These are phyloP conservation scores for Agrotis segetum DNA, from an alignment of 2,888 invertebrate species.

Conservation along the genomic window DNA sequence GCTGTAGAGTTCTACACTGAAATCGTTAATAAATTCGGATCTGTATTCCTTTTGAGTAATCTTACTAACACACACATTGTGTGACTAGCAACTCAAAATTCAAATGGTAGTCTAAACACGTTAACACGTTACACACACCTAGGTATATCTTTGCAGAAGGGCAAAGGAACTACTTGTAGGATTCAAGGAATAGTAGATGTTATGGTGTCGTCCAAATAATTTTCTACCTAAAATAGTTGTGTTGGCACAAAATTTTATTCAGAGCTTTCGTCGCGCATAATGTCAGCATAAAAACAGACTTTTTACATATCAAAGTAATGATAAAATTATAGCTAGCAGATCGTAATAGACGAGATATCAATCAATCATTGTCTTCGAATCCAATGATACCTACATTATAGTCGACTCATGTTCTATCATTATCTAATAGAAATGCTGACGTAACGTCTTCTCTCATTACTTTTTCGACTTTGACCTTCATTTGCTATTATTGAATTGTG, in stretches of 20 bases:
- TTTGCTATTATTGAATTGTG: conserved; percentile 14
- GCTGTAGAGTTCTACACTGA: neutral
- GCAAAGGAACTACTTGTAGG: neutral
- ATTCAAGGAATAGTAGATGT: neutral
- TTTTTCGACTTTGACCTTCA: conserved; percentile 56
- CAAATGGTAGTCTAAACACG: neutral
- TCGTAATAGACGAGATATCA: conserved; percentile 3
- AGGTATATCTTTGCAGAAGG: neutral
- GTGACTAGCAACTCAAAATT: neutral
- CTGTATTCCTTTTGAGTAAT: neutral
- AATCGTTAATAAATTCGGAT: neutral
- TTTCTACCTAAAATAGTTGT: neutral
- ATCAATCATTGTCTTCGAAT: conserved; percentile 38
- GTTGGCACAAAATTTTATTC: no score
- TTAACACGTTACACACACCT: neutral
- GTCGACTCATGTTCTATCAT: conserved; percentile 30
- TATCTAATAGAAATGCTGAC: conserved; percentile 48
- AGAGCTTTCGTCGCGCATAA: conserved; percentile 2
- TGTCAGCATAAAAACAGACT: conserved; percentile 10
- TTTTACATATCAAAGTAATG: neutral
- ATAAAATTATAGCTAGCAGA: conserved; percentile 8
- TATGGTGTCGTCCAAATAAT: neutral
- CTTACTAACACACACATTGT: neutral
- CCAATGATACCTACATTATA: conserved; percentile 26
- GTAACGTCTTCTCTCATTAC: conserved; percentile 44